Evolutionary conservation across 92 coral and sea anemone species (phyloP).

Genomic region (Zoanthus sociatus): DNA sequence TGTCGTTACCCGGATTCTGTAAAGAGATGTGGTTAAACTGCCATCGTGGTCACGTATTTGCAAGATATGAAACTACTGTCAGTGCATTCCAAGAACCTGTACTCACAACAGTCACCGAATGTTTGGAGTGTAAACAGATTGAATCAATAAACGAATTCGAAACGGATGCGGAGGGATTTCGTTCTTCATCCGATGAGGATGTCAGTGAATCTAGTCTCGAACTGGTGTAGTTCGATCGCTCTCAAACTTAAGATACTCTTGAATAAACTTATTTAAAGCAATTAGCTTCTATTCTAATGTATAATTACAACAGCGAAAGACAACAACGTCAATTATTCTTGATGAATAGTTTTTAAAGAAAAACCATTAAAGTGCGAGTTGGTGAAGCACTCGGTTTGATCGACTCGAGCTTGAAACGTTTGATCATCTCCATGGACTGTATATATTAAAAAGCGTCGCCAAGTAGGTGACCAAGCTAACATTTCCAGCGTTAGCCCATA

Average conservation of each 20-base stretch:
- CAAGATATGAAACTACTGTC: constrained; percentile 1
- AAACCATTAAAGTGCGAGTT: too few species aligned
- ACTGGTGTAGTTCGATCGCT: background rate
- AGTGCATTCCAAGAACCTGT: background rate
- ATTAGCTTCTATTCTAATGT: too few species aligned
- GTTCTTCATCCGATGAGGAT: background rate
- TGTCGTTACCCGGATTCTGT: constrained; percentile 31
- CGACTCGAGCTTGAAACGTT: too few species aligned
- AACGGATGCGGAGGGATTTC: background rate
- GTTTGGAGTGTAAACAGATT: background rate
- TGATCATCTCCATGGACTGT: too few species aligned
- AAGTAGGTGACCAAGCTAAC: too few species aligned
- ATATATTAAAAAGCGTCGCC: too few species aligned
- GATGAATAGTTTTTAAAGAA: too few species aligned
- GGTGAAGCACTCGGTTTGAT: too few species aligned
- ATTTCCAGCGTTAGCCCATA: too few species aligned
- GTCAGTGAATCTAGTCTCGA: background rate
- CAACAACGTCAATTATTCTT: too few species aligned
- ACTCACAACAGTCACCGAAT: background rate
- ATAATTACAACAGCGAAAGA: too few species aligned
- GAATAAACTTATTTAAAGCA: background rate
- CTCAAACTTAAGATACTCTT: background rate
- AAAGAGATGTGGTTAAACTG: constrained; percentile 21
- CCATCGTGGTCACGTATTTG: constrained; percentile 19
- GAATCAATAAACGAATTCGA: background rate